These are phyloP conservation scores for Acrobasis suavella DNA, from an alignment of 2,888 invertebrate species.

Conservation along the genomic window DNA sequence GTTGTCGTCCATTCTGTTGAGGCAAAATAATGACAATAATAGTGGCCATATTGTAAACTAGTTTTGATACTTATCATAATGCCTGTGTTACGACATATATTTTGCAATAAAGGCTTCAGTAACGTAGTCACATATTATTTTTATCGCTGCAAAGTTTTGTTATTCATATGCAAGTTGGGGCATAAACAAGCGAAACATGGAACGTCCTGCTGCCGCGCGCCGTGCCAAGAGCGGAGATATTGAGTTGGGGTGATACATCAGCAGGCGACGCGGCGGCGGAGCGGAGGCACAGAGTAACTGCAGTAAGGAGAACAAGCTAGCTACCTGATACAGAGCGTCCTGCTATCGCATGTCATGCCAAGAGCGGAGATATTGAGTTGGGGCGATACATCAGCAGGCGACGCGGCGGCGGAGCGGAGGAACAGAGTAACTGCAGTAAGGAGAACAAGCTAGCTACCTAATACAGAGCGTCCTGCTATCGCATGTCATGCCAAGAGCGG, in stretches of 20 bases:
- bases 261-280: slow-evolving; percentile 7
- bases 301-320: neutral
- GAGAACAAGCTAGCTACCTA: neutral
- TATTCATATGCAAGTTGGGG: slow-evolving; percentile 13
- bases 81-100: neutral
- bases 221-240: slow-evolving; percentile 9
- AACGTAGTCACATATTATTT: slow-evolving; percentile 6
- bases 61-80: neutral
- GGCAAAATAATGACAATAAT: too few species aligned
- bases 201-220: slow-evolving; percentile 2
- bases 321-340: too few species aligned
- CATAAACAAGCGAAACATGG: slow-evolving; percentile 15
- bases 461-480: too few species aligned
- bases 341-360: neutral
- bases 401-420: neutral
- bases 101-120: neutral
- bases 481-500: neutral
- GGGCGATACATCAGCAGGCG: slow-evolving; percentile 12
- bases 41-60: neutral
- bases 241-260: slow-evolving; percentile 15
- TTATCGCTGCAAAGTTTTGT: slow-evolving; percentile 14
- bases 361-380: slow-evolving; percentile 13
- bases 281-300: neutral
- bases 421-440: neutral
- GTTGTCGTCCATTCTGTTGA: too few species aligned